These are phyloP conservation scores for Eupithecia exiguata DNA, from an alignment of 2,888 invertebrate species.

Conservation along the genomic window DNA sequence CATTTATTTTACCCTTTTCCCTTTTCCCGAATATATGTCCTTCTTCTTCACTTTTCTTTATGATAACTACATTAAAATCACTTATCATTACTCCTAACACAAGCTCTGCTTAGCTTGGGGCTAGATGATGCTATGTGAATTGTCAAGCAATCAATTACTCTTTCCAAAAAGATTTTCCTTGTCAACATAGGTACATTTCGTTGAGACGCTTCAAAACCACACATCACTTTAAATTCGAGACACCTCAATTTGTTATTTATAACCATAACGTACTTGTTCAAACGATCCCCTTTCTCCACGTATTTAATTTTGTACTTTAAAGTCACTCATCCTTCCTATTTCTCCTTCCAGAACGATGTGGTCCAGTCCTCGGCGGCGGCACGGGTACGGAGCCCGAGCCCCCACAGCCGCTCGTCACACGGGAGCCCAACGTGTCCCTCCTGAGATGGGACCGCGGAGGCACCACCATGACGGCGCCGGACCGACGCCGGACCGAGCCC, in stretches of 20 bases:
- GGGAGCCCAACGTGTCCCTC: constrained; percentile 87
- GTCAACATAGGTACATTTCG: not conserved
- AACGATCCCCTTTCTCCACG: no score
- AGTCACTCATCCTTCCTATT: not conserved
- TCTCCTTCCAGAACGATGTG: constrained; percentile 69
- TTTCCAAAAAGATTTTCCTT: not conserved
- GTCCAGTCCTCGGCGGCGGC: constrained; percentile 86
- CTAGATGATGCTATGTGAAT: no score
- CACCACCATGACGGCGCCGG: constrained; percentile 72
- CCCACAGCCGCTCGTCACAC: constrained; percentile 88
- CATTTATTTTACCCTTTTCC: not conserved
- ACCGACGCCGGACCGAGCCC: constrained; percentile 84
- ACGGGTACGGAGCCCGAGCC: constrained; percentile 86
- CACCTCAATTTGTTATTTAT: no score
- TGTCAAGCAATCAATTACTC: not conserved
- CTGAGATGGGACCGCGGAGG: constrained; percentile 77
- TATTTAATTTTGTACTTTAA: not conserved
- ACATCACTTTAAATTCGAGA: not conserved
- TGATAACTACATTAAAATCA: not conserved
- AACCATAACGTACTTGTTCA: no score
- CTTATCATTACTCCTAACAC: not conserved
- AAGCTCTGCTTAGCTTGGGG: no score
- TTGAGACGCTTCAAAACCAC: no score
- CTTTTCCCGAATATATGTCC: not conserved
- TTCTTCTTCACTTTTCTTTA: not conserved